phyloP scores from a whole-genome alignment of 2,797 vertebrate species.

The Gobio occitaniae region DNA sequence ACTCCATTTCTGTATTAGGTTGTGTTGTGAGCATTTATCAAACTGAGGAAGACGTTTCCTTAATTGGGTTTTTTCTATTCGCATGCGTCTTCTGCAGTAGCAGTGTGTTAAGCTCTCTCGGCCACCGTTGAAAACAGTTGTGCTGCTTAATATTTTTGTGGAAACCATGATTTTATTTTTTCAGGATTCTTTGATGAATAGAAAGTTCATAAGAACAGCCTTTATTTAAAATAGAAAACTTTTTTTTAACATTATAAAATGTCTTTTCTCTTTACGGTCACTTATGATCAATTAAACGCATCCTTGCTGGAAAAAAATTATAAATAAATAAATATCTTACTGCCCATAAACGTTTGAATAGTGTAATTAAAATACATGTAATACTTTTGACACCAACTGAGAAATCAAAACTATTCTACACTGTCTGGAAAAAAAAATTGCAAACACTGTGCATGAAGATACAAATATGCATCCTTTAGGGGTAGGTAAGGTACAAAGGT shows the following conservation, averaged over 20 bases:
- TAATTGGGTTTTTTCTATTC: too few species aligned
- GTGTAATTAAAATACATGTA: not conserved
- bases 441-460: not conserved
- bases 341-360: not conserved
- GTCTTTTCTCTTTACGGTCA: not conserved
- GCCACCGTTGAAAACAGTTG: not conserved
- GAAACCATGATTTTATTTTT: not conserved
- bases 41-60: too few species aligned
- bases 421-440: not conserved
- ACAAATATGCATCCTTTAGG: not conserved
- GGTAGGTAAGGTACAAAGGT: not conserved
- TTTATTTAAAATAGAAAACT: not conserved
- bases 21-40: too few species aligned
- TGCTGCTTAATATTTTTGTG: not conserved
- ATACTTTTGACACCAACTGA: not conserved
- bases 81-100: too few species aligned
- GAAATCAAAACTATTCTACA: not conserved
- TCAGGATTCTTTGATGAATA: not conserved
- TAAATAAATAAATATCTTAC: not conserved
- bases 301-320: not conserved
- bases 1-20: too few species aligned
- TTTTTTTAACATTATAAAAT: not conserved
- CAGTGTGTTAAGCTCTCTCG: too few species aligned
- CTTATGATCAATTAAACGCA: not conserved
- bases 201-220: not conserved